Evolutionary conservation across 2,888 invertebrate genomes (phyloP).

Genomic region (Parelbella ahira): DNA sequence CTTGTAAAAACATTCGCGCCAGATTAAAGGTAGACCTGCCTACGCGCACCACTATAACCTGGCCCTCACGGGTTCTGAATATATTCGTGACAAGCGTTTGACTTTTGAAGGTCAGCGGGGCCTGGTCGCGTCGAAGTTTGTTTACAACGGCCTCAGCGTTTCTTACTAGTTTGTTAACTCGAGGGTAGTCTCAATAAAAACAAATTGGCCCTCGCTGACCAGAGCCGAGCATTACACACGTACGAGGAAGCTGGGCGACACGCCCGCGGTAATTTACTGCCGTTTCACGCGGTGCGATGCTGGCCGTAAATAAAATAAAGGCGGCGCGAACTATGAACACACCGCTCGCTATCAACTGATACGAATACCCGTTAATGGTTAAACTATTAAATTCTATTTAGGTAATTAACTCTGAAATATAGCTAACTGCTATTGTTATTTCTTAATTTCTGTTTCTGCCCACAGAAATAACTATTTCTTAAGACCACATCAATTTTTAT

Average conservation of each 20-base stretch:
- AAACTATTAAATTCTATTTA: slow-evolving; percentile 1
- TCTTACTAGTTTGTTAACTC: slow-evolving; percentile 76
- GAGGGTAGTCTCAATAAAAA: slow-evolving; percentile 80
- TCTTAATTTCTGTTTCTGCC: not conserved
- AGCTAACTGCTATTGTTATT: slow-evolving; percentile 9
- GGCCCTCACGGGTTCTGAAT: slow-evolving; percentile 37
- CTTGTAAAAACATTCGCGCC: slow-evolving; percentile 71
- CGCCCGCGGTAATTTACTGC: slow-evolving; percentile 67
- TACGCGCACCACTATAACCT: slow-evolving; percentile 42
- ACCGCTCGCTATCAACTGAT: slow-evolving; percentile 1
- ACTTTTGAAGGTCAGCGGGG: slow-evolving; percentile 42
- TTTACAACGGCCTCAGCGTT: slow-evolving; percentile 75
- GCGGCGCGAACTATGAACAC: slow-evolving; percentile 23
- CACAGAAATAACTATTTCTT: slow-evolving; percentile 1
- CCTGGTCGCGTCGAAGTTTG: slow-evolving; percentile 62
- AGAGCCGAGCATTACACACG: slow-evolving; percentile 72
- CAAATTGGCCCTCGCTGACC: slow-evolving; percentile 74
- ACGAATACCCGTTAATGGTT: not conserved
- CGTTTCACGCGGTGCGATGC: slow-evolving; percentile 41
- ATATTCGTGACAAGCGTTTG: slow-evolving; percentile 28
- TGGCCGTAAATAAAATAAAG: slow-evolving; percentile 29
- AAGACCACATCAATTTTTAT: not conserved
- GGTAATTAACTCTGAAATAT: slow-evolving; percentile 3
- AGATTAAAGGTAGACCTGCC: slow-evolving; percentile 73
- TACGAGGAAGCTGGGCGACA: slow-evolving; percentile 73